phyloP scores from a whole-genome alignment of 2,797 vertebrate species.

The Crypturellus tataupa region DNA sequence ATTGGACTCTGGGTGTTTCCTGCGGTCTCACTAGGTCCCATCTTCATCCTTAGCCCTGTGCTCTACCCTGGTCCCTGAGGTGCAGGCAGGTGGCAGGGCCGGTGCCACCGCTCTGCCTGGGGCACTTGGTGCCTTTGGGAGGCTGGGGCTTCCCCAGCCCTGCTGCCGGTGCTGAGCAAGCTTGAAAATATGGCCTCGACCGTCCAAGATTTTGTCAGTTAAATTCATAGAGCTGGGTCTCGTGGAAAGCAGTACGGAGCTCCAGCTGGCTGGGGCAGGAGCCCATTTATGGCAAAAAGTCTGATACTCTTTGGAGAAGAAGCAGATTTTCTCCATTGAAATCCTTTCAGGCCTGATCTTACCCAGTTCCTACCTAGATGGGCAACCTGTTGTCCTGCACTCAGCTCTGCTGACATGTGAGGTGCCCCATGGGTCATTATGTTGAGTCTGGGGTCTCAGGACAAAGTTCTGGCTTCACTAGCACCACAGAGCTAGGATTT shows the following conservation, averaged over 20 bases:
- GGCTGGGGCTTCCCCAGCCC: not conserved
- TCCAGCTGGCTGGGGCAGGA: not conserved
- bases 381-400: not conserved
- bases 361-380: not conserved
- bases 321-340: not conserved
- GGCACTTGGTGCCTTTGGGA: not conserved
- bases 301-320: not conserved
- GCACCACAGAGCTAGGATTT: slow-evolving; percentile 24
- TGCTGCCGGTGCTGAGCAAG: slow-evolving; percentile 31
- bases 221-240: not conserved
- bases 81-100: accelerated
- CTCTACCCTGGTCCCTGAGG: accelerated
- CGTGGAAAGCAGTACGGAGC: not conserved
- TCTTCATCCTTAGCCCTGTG: not conserved
- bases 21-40: not conserved
- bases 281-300: slow-evolving; percentile 48
- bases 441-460: not conserved
- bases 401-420: not conserved
- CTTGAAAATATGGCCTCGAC: not conserved
- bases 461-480: not conserved
- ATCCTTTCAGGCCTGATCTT: not conserved
- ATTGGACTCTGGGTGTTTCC: not conserved
- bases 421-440: not conserved
- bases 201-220: slow-evolving; percentile 25
- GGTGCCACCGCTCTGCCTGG: not conserved